A percentile compares a stretch with the other conserved stretches of the same genome.
These are phyloP conservation scores for Heliothis subflexa DNA, from an alignment of 1,140 invertebrate genomes.

Conservation along the genomic window DNA sequence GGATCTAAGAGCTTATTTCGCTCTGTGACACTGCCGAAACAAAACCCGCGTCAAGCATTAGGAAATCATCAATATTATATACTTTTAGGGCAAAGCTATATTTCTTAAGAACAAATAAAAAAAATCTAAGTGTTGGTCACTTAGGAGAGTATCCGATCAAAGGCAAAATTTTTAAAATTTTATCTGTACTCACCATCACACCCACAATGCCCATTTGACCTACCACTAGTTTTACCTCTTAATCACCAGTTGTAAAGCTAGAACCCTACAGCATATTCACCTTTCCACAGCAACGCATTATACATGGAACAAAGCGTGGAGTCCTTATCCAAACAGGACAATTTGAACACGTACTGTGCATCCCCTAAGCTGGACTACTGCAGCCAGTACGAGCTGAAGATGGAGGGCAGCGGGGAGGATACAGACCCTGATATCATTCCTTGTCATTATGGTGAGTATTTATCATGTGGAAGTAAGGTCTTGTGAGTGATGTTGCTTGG, in stretches of 20 bases:
- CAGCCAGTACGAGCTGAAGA: constrained; percentile 72
- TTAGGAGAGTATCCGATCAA: too few relatives aligned
- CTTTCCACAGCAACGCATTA: constrained; percentile 61
- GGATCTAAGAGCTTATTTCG: too few relatives aligned
- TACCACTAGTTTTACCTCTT: too few relatives aligned
- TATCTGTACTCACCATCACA: too few relatives aligned
- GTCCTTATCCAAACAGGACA: constrained; percentile 69
- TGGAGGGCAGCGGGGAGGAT: constrained; percentile 88
- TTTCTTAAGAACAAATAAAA: too few relatives aligned
- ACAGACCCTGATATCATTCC: constrained; percentile 94
- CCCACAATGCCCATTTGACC: too few relatives aligned
- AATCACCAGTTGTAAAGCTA: neutral
- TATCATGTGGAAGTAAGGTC: neutral
- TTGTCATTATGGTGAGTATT: constrained; percentile 91
- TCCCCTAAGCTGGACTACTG: constrained; percentile 77
- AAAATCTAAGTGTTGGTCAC: too few relatives aligned
- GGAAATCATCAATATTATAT: too few relatives aligned
- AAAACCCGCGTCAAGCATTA: too few relatives aligned
- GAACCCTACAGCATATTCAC: neutral
- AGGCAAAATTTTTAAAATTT: too few relatives aligned
- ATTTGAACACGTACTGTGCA: constrained; percentile 68
- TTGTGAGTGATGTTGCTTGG: neutral
- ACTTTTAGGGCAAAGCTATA: too few relatives aligned
- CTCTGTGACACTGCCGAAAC: too few relatives aligned
- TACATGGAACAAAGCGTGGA: constrained; percentile 73